phyloP scores from a whole-genome alignment of 1,140 invertebrate genomes.

The Orchesella cincta region DNA sequence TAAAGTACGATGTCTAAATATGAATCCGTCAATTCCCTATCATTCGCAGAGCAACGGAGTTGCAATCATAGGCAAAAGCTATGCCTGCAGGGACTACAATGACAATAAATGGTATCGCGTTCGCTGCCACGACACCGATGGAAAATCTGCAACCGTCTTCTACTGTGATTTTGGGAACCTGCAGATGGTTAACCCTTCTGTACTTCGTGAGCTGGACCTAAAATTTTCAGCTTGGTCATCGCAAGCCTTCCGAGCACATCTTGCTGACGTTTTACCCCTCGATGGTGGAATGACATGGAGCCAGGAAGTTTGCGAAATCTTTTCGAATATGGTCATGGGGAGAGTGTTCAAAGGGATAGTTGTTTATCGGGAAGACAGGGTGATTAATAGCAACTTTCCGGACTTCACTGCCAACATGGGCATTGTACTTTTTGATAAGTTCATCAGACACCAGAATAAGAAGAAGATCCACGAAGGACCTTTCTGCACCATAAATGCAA shows the following conservation, averaged over 20 bases:
- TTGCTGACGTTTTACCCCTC: background rate
- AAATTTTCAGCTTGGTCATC: background rate
- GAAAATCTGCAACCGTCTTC: background rate
- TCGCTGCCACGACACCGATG: background rate
- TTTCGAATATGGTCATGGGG: background rate
- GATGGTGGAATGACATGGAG: background rate
- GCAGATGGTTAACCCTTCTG: background rate
- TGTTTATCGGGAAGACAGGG: background rate
- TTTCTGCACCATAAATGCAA: background rate
- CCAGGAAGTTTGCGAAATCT: background rate
- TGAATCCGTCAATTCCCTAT: no score
- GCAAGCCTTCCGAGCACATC: background rate
- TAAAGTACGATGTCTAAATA: no score
- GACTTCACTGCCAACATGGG: background rate
- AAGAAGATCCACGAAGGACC: background rate
- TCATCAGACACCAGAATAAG: background rate
- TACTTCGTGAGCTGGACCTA: background rate
- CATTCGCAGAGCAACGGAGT: background rate
- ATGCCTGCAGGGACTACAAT: background rate
- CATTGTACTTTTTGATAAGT: background rate
- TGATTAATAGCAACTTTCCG: background rate
- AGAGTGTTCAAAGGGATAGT: background rate
- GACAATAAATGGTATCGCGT: background rate
- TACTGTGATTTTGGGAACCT: background rate
- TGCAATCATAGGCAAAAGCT: background rate